Evolutionary conservation across 2,888 invertebrate genomes (phyloP).

Genomic region (Mythimna vitellina): DNA sequence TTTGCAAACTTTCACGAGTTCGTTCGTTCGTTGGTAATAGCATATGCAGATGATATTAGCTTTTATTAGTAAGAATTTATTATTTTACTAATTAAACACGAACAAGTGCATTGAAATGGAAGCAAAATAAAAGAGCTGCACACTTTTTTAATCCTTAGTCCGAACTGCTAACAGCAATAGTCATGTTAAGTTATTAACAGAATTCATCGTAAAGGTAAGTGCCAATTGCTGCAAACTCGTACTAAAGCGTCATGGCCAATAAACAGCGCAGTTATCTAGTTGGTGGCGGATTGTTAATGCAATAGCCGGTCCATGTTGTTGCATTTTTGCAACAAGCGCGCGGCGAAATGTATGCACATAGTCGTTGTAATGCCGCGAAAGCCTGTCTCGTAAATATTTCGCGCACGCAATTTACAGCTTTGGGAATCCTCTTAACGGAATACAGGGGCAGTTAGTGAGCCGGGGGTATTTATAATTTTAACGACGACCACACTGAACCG

Average conservation of each 20-base stretch:
- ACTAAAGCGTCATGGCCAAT: slow-evolving; percentile 70
- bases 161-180: slow-evolving; percentile 31
- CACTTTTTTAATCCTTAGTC: slow-evolving; percentile 11
- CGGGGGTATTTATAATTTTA: slow-evolving; percentile 85
- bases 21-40: slow-evolving; percentile 53
- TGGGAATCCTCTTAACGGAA: slow-evolving; percentile 89
- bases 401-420: slow-evolving; percentile 88
- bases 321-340: slow-evolving; percentile 85
- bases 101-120: slow-evolving; percentile 22
- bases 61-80: slow-evolving; percentile 56
- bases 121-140: slow-evolving; percentile 7
- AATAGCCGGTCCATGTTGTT: slow-evolving; percentile 71
- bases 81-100: slow-evolving; percentile 25
- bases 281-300: slow-evolving; percentile 72
- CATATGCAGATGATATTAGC: slow-evolving; percentile 57
- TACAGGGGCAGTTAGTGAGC: slow-evolving; percentile 87
- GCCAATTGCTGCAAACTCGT: slow-evolving; percentile 64
- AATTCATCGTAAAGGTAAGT: slow-evolving; percentile 60
- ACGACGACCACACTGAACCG: slow-evolving; percentile 75
- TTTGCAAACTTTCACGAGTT: slow-evolving; percentile 59
- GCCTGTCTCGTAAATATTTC: slow-evolving; percentile 90
- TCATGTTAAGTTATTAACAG: slow-evolving; percentile 54
- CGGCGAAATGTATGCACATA: slow-evolving; percentile 82
- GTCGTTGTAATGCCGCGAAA: slow-evolving; percentile 86
- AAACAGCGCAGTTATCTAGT: slow-evolving; percentile 75